Percentiles rank a stretch among this genome's conserved stretches.
These are phyloP conservation scores for Mastomys natalensis DNA, from an alignment of 2,113 vertebrate genomes.

Conservation along the genomic window DNA sequence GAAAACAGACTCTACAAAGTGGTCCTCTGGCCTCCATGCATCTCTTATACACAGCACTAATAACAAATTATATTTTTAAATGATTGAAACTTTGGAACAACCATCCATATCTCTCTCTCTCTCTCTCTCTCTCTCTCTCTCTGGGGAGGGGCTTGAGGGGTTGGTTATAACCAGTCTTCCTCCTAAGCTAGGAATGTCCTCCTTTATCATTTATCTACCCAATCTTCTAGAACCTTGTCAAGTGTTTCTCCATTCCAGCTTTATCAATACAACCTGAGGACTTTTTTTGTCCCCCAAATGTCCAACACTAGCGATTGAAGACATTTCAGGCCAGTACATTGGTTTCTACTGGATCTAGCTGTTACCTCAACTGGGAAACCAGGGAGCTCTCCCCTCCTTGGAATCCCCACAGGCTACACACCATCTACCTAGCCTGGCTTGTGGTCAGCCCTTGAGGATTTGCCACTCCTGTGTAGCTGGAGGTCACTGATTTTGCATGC, in stretches of 20 bases:
- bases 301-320: neutral
- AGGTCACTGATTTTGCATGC: neutral
- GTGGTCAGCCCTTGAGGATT: neutral
- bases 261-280: neutral
- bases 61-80: neutral
- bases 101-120: too few relatives aligned
- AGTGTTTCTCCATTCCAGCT: neutral
- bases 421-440: neutral
- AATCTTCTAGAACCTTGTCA: neutral
- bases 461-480: neutral
- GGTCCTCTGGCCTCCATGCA: neutral
- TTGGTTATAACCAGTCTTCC: neutral
- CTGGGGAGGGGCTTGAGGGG: neutral
- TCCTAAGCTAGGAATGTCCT: neutral
- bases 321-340: neutral
- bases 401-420: neutral
- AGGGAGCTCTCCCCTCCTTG: neutral
- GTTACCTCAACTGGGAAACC: conserved; percentile 5
- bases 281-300: neutral
- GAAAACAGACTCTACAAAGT: neutral
- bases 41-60: neutral
- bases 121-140: too few relatives aligned
- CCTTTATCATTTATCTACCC: neutral
- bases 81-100: neutral
- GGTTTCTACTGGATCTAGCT: neutral